Conservation (phyloP, 2,113 vertebrate genomes). For the Cyanistes caeruleus region DNA sequence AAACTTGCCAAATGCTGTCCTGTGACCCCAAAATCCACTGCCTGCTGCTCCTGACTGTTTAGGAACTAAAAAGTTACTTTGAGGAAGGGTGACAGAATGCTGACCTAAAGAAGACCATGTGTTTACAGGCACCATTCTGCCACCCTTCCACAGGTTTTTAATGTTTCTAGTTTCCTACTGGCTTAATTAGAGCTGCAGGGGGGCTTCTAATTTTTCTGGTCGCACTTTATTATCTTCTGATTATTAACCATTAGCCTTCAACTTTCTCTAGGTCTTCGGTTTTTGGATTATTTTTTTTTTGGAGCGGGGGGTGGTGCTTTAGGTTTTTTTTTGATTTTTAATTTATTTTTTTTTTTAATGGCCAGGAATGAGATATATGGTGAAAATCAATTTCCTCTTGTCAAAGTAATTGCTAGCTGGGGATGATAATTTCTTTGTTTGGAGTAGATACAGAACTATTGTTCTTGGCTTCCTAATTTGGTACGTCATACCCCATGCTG, state of each 20-base stretch:
- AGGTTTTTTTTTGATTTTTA: background rate
- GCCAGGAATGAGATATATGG: background rate
- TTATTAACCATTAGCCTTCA: slow-evolving; percentile 19
- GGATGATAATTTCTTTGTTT: slow-evolving; percentile 32
- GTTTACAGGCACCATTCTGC: background rate
- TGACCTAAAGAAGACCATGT: background rate
- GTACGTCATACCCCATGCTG: background rate
- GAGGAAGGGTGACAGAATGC: background rate
- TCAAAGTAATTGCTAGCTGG: background rate
- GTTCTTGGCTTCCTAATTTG: slow-evolving; percentile 45
- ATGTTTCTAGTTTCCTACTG: background rate
- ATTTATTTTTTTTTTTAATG: background rate
- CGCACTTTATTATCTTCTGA: slow-evolving; percentile 29
- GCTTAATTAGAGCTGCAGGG: slow-evolving; percentile 29
- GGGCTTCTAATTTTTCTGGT: slow-evolving; percentile 47
- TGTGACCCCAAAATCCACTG: background rate
- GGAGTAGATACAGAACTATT: background rate
- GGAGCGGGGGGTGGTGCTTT: fast-evolving
- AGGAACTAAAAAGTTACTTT: background rate
- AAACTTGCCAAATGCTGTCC: background rate
- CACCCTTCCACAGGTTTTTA: background rate
- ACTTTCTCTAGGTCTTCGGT: background rate
- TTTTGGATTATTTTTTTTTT: background rate
- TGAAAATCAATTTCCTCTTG: slow-evolving; percentile 36
- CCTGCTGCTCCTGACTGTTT: background rate